Base-by-base conservation (phyloP, 2,888 invertebrate species). In the Osmoderma eremita region DNA sequence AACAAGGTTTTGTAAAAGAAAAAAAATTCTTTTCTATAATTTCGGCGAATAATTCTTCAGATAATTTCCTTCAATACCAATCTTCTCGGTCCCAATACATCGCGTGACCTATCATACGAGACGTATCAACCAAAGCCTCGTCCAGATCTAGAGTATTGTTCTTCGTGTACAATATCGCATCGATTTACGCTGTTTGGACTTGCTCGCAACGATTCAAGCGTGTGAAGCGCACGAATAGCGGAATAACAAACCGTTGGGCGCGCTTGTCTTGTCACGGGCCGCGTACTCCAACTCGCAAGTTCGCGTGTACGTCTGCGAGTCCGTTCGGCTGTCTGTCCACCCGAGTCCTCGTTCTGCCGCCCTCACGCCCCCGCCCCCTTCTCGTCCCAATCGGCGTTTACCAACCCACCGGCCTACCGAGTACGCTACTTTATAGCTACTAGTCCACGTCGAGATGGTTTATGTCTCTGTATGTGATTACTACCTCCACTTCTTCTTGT, bases 401-500 rank as follows among this genome's bases (percentile, higher is more conserved):
- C 69, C 62, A 65, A 70, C 67, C 71, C 72, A 71, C 70, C 72
- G 69, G 71, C 69, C 69, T 71, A 72, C 70, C 61, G 67, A 71
- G 70, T 70, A 71, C 67, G 72, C 72, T 69, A 72, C 70, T 70
- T 72, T 70, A 71, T 71, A 70, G 71, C 73, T 73, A 72, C 72
- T 71, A 70, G 69, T 69, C 68, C 71, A 73, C 71, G 71, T 72
- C 72, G 69, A 72, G 72, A 72, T 71, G 71, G 69, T 72, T 72
- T 73, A 72, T 72, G 68, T 68, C 65, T 45, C 45, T 72, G 67
- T 68, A 71, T 70, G 69, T 69, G 69, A 65, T 56, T 58, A 65
- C 65, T 58, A 45, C 49, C 45, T 61, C 45, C 18, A 17, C 48
- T 61, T 30, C 56, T 56, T 50, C 22, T 13, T 50, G n/a, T 20